Evolutionary conservation across 1,140 invertebrate genomes (phyloP), one percentile per base, ranked within the genome.

Genomic region (Lordiphosa clarofinis): DNA sequence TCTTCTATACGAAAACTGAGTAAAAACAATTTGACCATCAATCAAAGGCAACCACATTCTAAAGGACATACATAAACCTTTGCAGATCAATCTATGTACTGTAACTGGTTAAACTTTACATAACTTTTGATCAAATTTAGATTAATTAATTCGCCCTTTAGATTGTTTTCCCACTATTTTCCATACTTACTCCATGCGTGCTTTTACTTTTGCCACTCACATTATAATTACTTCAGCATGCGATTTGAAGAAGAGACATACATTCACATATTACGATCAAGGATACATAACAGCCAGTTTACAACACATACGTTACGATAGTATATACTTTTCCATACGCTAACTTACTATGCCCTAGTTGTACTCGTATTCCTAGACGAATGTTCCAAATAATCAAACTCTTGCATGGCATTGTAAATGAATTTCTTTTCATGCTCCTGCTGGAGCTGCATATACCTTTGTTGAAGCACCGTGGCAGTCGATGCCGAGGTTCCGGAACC

Each of bases 361-460:
- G 28, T 31, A 31, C 28, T 31, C 28, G 28, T 31, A 8, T 31
- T 31, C 28, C 28, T 31, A 39, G 67, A 63, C 57, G 78, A 48
- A 40, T 72, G 64, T 70, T 82, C 69, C 78, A 78, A 70, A 72
- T 57, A 76, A 66, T 82, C 69, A 76, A 84, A 84, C 57, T 78
- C 65, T 73, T 78, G 69, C 57, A 82, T 76, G 68, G 72, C 78
- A 78, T 84, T 71, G 69, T 73, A 84, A 70, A 84, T 84, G 69
- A 66, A 78, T 78, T 84, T 82, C 60, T 73, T 84, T 64, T 84
- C 69, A 69, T 84, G 73, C 73, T 84, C 76, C 68, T 59, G 73
- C 56, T 82, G 78, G 73, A 82, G 78, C 56, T 82, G 78, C 73
- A 84, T 65, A 82, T 82, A 82, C 78, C 78, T 82, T 82, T 82